Percentiles rank a stretch among this genome's conserved stretches.
Conservation (phyloP, 2,888 invertebrate species). For the Syritta pipiens region DNA sequence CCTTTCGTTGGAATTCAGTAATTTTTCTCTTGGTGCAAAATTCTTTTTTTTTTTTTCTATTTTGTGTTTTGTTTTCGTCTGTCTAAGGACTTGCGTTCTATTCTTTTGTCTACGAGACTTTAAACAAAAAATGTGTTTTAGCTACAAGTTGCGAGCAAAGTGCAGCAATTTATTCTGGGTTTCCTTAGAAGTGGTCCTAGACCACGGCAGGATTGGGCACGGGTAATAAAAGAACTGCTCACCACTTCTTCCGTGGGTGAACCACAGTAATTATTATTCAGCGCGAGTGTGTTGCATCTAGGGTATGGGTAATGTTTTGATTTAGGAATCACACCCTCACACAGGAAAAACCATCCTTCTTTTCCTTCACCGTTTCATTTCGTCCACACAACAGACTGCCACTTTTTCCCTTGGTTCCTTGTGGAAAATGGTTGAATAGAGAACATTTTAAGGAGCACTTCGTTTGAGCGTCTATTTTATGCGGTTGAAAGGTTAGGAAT, state of each 20-base stretch:
- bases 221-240: too few relatives aligned
- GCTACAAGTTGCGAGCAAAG: constrained; percentile 17
- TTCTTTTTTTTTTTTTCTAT: constrained; percentile 5
- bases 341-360: not conserved
- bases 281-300: not conserved
- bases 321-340: constrained; percentile 6
- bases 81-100: not conserved
- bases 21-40: not conserved
- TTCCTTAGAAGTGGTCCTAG: constrained; percentile 9
- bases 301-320: constrained; percentile 32
- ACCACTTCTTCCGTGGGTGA: too few relatives aligned
- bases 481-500: constrained; percentile 42
- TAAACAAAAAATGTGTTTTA: constrained; percentile 5
- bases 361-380: too few relatives aligned
- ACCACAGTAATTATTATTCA: constrained; percentile 33
- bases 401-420: constrained; percentile 23
- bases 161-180: constrained; percentile 39
- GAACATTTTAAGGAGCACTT: constrained; percentile 38
- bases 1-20: not conserved
- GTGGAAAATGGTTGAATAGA: constrained; percentile 22
- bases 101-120: not conserved
- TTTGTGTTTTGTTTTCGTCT: not conserved
- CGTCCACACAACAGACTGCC: not conserved
- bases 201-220: too few relatives aligned
- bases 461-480: constrained; percentile 46